Evolutionary conservation across 1,140 invertebrate genomes (phyloP).

Genomic region (Platyscapa corneri): DNA sequence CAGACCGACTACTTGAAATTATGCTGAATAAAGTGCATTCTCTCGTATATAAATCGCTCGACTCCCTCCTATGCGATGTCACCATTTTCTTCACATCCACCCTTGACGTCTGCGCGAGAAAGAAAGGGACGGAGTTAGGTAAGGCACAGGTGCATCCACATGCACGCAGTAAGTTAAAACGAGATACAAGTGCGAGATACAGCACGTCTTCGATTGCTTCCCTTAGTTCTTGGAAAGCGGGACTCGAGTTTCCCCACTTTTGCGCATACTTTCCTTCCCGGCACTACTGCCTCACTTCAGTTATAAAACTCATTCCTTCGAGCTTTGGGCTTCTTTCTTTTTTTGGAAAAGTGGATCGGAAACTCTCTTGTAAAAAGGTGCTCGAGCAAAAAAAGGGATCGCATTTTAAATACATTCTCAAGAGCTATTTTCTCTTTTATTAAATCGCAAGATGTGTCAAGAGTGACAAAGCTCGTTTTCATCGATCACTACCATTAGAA

Average conservation of each 20-base stretch:
- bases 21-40: conserved; percentile 46
- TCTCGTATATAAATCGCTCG: conserved; percentile 38
- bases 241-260: conserved; percentile 39
- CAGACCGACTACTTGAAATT: conserved; percentile 34
- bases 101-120: conserved; percentile 13
- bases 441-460: conserved; percentile 16
- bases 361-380: background rate
- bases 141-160: conserved; percentile 44
- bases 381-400: conserved; percentile 5
- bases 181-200: conserved; percentile 63
- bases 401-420: conserved; percentile 39
- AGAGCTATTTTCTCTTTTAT: conserved; percentile 47
- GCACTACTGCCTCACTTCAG: conserved; percentile 1
- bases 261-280: conserved; percentile 30
- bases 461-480: conserved; percentile 33
- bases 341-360: conserved; percentile 10
- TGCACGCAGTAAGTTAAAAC: conserved; percentile 47
- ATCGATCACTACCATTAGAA: conserved; percentile 19
- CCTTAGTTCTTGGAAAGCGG: background rate
- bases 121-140: conserved; percentile 28
- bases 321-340: conserved; percentile 1
- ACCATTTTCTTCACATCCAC: background rate
- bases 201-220: conserved; percentile 68
- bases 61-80: background rate
- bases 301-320: conserved; percentile 46